phyloP scores from a whole-genome alignment of 2,113 vertebrate species.

The Phylloscopus trochilus region DNA sequence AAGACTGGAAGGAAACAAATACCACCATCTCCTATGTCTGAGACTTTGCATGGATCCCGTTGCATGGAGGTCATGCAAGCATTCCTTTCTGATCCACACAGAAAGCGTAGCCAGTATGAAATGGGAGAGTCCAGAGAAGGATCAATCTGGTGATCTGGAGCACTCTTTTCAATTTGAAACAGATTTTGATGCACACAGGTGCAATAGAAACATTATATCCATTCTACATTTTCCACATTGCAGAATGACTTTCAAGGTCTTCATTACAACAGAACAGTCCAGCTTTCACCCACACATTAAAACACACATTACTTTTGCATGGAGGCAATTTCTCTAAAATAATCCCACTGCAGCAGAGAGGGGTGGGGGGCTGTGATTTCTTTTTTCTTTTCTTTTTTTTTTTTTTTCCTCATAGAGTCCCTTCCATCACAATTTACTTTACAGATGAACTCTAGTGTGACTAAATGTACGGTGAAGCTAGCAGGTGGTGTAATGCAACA shows the following conservation, averaged over 20 bases:
- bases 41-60: neutral
- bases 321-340: neutral
- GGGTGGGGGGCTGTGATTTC: accelerated
- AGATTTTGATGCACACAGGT: neutral
- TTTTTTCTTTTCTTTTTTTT: too few relatives aligned
- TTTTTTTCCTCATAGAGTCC: neutral
- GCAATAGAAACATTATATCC: neutral
- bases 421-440: neutral
- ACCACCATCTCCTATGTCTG: neutral
- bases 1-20: neutral
- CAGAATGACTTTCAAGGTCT: neutral
- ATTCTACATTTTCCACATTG: neutral
- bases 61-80: neutral
- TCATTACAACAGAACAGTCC: neutral
- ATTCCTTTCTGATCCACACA: neutral
- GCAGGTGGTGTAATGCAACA: neutral
- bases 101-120: neutral
- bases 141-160: neutral
- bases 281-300: neutral
- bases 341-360: neutral
- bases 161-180: neutral
- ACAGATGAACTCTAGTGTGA: neutral
- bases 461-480: neutral
- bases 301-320: neutral
- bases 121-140: neutral